Evolutionary conservation across 2,888 invertebrate genomes (phyloP).

Genomic region (Volucella inanis): DNA sequence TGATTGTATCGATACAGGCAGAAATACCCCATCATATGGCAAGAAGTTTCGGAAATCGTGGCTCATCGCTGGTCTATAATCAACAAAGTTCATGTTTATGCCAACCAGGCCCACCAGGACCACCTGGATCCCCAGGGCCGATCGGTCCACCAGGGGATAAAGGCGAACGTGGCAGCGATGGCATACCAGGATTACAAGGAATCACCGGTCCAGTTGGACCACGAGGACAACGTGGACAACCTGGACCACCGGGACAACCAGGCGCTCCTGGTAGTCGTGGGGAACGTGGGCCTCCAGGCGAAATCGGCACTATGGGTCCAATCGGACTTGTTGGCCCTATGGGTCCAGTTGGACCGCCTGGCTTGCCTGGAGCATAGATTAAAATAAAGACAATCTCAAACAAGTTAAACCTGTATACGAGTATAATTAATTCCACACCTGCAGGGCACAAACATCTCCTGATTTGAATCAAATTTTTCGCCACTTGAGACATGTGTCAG

Average conservation of each 20-base stretch:
- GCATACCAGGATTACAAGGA: constrained; percentile 42
- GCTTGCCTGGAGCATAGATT: too few species aligned
- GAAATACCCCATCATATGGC: neutral
- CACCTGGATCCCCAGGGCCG: constrained; percentile 25
- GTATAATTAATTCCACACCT: constrained; percentile 41
- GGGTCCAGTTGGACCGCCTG: constrained; percentile 21
- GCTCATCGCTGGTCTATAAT: neutral
- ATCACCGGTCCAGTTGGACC: constrained; percentile 48
- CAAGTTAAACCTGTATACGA: neutral
- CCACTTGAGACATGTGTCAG: constrained; percentile 44
- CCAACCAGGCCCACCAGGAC: constrained; percentile 57
- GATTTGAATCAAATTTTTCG: constrained; percentile 60
- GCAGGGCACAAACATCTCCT: neutral
- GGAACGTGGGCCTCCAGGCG: constrained; percentile 48
- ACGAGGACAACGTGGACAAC: constrained; percentile 38
- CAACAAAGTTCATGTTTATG: constrained; percentile 32
- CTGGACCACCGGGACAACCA: constrained; percentile 30
- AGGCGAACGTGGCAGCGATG: constrained; percentile 52
- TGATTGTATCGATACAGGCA: neutral
- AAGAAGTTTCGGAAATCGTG: constrained; percentile 23
- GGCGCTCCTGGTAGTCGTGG: constrained; percentile 54
- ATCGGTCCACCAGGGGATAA: constrained; percentile 55
- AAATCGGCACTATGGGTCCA: constrained; percentile 29
- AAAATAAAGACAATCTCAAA: neutral
- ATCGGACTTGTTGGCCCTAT: constrained; percentile 29